A percentile compares a stretch with the other conserved stretches of the same genome.
These are phyloP conservation scores for Notarius lentiginosus DNA, from an alignment of 2,113 vertebrate species.

Conservation along the genomic window DNA sequence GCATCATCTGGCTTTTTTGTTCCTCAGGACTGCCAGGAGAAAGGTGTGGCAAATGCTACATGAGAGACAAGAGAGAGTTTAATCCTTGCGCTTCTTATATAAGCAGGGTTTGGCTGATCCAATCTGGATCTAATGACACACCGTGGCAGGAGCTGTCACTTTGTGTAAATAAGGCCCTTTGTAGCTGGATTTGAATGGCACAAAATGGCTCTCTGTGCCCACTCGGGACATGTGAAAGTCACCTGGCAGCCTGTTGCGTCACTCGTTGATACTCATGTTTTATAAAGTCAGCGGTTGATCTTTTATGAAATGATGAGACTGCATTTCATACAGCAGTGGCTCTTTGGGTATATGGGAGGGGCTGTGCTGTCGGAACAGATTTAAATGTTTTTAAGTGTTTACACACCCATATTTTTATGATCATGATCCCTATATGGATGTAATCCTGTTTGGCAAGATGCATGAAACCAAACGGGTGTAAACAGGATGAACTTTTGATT, in stretches of 20 bases:
- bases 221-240: not conserved
- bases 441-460: not conserved
- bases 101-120: conserved; percentile 64
- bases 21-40: conserved; percentile 17
- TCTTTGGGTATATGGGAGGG: not conserved
- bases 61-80: conserved; percentile 45
- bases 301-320: not conserved
- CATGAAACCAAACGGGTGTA: not conserved
- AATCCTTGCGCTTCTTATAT: conserved; percentile 47
- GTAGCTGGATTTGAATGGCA: not conserved
- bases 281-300: not conserved
- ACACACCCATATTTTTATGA: not conserved
- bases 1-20: not conserved
- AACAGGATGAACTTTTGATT: conserved; percentile 49
- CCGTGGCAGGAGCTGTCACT: not conserved
- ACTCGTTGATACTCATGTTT: not conserved
- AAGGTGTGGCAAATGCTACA: conserved; percentile 11
- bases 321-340: not conserved
- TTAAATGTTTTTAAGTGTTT: not conserved
- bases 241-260: not conserved
- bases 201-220: not conserved
- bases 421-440: not conserved
- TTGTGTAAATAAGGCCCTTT: conserved; percentile 29
- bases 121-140: conserved; percentile 52
- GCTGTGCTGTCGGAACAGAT: not conserved